Evolutionary conservation across 2,797 vertebrate species (phyloP).

Genomic region (Xiphorhynchus erythropygius): DNA sequence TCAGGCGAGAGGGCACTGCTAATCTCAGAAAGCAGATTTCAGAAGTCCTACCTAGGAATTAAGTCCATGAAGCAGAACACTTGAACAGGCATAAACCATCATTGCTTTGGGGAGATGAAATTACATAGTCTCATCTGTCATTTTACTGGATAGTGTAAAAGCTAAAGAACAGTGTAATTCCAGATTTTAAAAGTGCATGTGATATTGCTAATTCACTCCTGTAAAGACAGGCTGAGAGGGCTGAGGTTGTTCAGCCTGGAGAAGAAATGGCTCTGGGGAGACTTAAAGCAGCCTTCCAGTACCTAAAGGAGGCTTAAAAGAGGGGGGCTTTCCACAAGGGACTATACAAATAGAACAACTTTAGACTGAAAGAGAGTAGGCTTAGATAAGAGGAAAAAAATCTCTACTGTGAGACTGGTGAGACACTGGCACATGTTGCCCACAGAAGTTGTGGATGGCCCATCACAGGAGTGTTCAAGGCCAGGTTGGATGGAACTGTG

Average conservation of each 20-base stretch:
- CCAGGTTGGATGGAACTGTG: not conserved
- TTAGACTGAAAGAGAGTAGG: not conserved
- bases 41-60: conserved; percentile 71
- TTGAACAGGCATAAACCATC: conserved; percentile 7
- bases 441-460: not conserved
- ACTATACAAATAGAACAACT: not conserved
- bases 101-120: conserved; percentile 35
- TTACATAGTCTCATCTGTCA: not conserved
- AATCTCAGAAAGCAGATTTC: conserved; percentile 77
- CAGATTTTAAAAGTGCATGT: not conserved
- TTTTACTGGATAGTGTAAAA: conserved; percentile 26
- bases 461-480: not conserved
- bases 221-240: not conserved
- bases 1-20: conserved; percentile 77
- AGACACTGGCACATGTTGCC: not conserved
- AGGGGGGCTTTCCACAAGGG: not conserved
- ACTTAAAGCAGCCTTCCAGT: not conserved
- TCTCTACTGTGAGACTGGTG: not conserved
- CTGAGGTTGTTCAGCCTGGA: not conserved
- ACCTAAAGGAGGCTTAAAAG: not conserved
- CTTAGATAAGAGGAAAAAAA: not conserved
- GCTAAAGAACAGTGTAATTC: conserved; percentile 8
- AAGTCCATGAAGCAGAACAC: not conserved
- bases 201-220: not conserved
- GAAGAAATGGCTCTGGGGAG: not conserved